These are phyloP conservation scores for Fratercula arctica DNA, from an alignment of 2,797 vertebrate genomes.

Conservation along the genomic window DNA sequence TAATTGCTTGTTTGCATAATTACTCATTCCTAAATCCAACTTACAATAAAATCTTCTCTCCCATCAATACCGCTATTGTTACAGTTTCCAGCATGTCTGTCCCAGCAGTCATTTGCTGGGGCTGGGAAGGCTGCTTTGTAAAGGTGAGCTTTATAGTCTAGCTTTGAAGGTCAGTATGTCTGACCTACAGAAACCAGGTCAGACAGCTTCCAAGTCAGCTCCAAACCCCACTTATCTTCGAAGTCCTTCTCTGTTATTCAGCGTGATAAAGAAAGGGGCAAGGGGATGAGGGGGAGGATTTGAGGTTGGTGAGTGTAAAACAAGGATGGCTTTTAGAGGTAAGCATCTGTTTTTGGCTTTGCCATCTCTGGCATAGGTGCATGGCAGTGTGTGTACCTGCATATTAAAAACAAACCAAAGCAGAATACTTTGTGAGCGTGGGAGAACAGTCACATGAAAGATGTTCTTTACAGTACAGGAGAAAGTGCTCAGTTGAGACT, in stretches of 20 bases:
- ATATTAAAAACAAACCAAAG: background rate
- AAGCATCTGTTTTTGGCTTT: background rate
- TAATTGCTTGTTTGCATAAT: conserved; percentile 63
- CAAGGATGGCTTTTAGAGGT: background rate
- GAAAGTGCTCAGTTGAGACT: background rate
- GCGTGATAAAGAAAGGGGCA: background rate
- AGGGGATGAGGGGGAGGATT: background rate
- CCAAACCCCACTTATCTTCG: background rate
- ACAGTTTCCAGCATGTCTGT: background rate
- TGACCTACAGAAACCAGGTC: conserved; percentile 1
- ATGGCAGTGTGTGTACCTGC: background rate
- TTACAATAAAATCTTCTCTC: conserved; percentile 37
- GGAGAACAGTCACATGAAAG: background rate
- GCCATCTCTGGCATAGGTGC: background rate
- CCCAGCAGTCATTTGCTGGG: background rate
- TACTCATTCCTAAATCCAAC: conserved; percentile 25
- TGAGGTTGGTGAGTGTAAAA: background rate
- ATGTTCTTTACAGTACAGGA: background rate
- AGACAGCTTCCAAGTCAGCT: background rate
- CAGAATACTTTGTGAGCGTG: background rate
- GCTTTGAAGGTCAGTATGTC: background rate
- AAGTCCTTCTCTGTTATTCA: background rate
- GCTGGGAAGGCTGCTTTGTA: background rate
- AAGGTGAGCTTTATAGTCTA: conserved; percentile 21
- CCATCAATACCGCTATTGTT: conserved; percentile 53